A percentile compares a stretch with the other conserved stretches of the same genome.
Evolutionary conservation across 2,888 invertebrate species (phyloP).

Genomic region (Diadegma fenestrale): DNA sequence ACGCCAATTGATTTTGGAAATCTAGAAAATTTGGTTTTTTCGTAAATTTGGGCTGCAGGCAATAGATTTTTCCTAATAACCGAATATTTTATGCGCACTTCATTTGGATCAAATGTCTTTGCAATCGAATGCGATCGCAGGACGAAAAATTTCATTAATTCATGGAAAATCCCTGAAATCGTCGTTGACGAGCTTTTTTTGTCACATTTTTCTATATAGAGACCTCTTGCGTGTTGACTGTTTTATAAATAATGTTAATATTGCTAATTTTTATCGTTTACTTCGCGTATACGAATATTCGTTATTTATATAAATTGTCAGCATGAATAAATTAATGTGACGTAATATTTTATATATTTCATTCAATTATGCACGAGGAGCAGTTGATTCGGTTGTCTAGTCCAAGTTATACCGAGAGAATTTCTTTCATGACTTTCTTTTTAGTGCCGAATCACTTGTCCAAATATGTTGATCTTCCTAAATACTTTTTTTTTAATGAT

Average conservation of each 20-base stretch:
- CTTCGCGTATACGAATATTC: background rate
- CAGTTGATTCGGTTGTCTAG: slow-evolving; percentile 52
- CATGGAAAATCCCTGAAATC: slow-evolving; percentile 16
- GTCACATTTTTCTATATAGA: slow-evolving; percentile 32
- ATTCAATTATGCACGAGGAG: slow-evolving; percentile 53
- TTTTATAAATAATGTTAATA: background rate
- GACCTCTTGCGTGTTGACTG: slow-evolving; percentile 24
- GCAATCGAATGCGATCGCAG: background rate
- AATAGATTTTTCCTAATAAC: background rate
- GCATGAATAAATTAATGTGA: no score
- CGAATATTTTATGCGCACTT: background rate
- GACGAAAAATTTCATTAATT: background rate
- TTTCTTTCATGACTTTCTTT: background rate
- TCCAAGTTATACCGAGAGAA: slow-evolving; percentile 18
- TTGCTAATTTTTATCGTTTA: background rate
- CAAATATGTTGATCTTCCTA: background rate
- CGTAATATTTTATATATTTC: background rate
- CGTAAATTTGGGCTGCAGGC: background rate
- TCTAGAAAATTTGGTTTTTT: background rate
- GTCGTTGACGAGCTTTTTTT: slow-evolving; percentile 55
- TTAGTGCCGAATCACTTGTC: background rate
- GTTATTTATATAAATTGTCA: no score
- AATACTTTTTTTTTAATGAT: slow-evolving; percentile 13
- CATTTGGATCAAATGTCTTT: background rate
- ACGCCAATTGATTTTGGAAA: background rate